phyloP scores from a whole-genome alignment of 2,888 invertebrate genomes.

The Notodromas monacha region DNA sequence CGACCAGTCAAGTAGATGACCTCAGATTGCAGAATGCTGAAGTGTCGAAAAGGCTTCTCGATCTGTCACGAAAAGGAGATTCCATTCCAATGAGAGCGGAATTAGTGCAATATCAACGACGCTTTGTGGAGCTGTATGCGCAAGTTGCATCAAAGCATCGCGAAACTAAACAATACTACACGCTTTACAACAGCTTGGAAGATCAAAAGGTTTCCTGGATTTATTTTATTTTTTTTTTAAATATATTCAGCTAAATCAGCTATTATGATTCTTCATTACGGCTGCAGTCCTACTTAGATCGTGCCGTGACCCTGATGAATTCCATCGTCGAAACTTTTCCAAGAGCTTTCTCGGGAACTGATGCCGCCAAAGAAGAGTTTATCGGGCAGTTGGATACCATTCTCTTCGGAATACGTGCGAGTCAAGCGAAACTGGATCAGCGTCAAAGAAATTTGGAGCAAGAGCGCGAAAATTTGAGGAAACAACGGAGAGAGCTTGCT shows the following conservation, averaged over 20 bases:
- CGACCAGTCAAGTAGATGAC: neutral
- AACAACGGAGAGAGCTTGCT: conserved; percentile 10
- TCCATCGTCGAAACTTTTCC: conserved; percentile 48
- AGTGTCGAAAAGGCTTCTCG: conserved; percentile 39
- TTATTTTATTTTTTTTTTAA: too few species aligned
- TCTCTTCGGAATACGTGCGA: conserved; percentile 57
- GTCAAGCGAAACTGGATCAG: conserved; percentile 31
- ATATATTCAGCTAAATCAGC: too few species aligned
- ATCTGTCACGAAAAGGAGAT: conserved; percentile 52
- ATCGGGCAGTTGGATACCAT: conserved; percentile 61
- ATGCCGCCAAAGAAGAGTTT: conserved; percentile 50
- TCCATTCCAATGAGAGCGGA: conserved; percentile 75
- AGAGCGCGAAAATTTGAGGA: conserved; percentile 21
- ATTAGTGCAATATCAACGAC: conserved; percentile 66
- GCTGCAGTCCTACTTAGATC: conserved; percentile 63
- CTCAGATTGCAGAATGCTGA: conserved; percentile 36
- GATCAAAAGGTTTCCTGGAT: conserved; percentile 80
- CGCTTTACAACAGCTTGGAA: conserved; percentile 70
- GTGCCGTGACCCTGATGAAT: conserved; percentile 56
- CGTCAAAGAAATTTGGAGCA: conserved; percentile 15
- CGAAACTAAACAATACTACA: conserved; percentile 90
- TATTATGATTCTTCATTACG: too few species aligned
- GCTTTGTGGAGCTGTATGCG: conserved; percentile 82
- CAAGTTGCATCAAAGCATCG: conserved; percentile 80
- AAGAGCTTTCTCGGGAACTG: conserved; percentile 52